phyloP scores from a whole-genome alignment of 2,113 vertebrate species.

The Perca flavescens region DNA sequence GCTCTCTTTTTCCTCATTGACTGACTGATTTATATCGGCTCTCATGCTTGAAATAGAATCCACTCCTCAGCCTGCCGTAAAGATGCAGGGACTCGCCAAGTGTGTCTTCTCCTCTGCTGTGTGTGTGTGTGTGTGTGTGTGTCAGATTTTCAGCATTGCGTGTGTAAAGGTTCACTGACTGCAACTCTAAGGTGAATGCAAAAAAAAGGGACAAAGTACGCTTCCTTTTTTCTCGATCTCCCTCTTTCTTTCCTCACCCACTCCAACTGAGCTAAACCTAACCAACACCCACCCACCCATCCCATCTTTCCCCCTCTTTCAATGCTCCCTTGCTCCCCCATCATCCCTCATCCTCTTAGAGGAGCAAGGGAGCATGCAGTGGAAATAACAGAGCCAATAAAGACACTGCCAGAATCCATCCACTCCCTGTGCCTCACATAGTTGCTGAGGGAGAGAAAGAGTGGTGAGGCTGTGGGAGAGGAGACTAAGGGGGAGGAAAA shows the following conservation, averaged over 20 bases:
- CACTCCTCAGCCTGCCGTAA: constrained; percentile 53
- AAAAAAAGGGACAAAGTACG: constrained; percentile 9
- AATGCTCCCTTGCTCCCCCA: constrained; percentile 51
- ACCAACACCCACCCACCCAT: constrained; percentile 39
- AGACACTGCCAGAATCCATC: constrained; percentile 81
- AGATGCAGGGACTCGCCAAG: constrained; percentile 22
- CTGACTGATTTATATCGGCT: constrained; percentile 73
- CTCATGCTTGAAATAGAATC: constrained; percentile 82
- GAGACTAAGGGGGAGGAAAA: neutral
- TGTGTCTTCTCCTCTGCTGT: constrained; percentile 26
- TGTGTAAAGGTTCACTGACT: constrained; percentile 45
- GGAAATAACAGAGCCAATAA: constrained; percentile 85
- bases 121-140: constrained; percentile 20
- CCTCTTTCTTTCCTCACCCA: constrained; percentile 23
- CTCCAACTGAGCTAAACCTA: constrained; percentile 25
- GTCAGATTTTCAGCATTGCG: constrained; percentile 5
- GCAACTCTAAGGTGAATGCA: constrained; percentile 36
- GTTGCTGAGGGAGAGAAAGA: constrained; percentile 67
- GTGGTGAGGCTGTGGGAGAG: constrained; percentile 6
- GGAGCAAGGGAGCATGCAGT: constrained; percentile 78
- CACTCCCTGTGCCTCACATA: constrained; percentile 67
- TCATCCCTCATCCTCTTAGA: constrained; percentile 83
- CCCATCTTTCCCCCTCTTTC: constrained; percentile 41
- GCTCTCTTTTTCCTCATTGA: constrained; percentile 70
- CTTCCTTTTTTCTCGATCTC: constrained; percentile 28